These are phyloP conservation scores for Euschistus heros DNA, from an alignment of 1,140 invertebrate species.

Conservation along the genomic window DNA sequence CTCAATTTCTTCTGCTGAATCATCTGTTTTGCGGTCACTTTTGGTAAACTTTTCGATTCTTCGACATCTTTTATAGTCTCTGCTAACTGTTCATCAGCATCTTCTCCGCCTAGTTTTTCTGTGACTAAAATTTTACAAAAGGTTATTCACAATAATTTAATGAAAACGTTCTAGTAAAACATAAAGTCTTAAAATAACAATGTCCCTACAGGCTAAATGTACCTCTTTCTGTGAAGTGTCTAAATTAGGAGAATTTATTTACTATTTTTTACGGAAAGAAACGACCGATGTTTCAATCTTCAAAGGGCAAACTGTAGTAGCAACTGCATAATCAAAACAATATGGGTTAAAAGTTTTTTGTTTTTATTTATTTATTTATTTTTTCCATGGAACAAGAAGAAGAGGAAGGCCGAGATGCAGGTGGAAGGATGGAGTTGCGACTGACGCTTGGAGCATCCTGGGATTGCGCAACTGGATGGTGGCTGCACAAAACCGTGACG, in stretches of 20 bases:
- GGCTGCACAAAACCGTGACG: too few species aligned
- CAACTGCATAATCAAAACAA: too few species aligned
- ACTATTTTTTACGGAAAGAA: not conserved
- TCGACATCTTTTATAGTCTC: slow-evolving; percentile 73
- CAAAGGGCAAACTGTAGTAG: too few species aligned
- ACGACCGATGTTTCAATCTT: not conserved
- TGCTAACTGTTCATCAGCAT: slow-evolving; percentile 73
- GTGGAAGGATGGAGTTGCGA: too few species aligned
- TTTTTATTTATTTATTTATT: too few species aligned
- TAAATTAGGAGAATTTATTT: not conserved
- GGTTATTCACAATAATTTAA: not conserved
- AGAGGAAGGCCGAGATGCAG: too few species aligned
- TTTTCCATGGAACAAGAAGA: too few species aligned
- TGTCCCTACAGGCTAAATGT: not conserved
- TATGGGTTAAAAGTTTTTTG: too few species aligned
- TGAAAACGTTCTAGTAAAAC: not conserved
- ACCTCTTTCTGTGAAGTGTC: not conserved
- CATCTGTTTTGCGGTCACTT: slow-evolving; percentile 58
- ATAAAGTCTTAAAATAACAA: not conserved
- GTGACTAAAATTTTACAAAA: slow-evolving; percentile 42
- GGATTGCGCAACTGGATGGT: too few species aligned
- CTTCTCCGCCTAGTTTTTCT: slow-evolving; percentile 60
- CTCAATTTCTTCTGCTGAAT: slow-evolving; percentile 54
- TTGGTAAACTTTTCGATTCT: slow-evolving; percentile 56
- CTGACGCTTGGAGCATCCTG: too few species aligned